Percentiles rank a stretch among this genome's conserved stretches.
Evolutionary conservation across 2,113 vertebrate species (phyloP).

Genomic region (rabbit (Oryctolagus cuniculus)): mOryCun1.1 NC_091445.1:33123501-33124000

Average conservation of each 20-base stretch:
- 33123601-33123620: not conserved
- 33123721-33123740: not conserved
- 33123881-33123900: not conserved
- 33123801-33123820: not conserved
- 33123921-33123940: not conserved
- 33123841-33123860: not conserved
- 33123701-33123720: not conserved
- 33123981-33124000: not conserved
- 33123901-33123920: not conserved
- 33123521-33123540: not conserved
- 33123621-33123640: not conserved
- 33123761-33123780: not conserved
- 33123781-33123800: not conserved
- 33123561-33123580: not conserved
- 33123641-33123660: not conserved
- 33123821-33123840: not conserved
- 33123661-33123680: not conserved
- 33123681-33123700: not conserved
- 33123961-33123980: not conserved
- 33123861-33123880: not conserved
- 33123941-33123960: not conserved
- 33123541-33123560: not conserved
- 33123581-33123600: not conserved
- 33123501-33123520: not conserved
- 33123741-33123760: not conserved